A percentile compares a stretch with the other conserved stretches of the same genome.
These are phyloP conservation scores for Climacteris rufus DNA, from an alignment of 2,113 vertebrate species.

Conservation along the genomic window DNA sequence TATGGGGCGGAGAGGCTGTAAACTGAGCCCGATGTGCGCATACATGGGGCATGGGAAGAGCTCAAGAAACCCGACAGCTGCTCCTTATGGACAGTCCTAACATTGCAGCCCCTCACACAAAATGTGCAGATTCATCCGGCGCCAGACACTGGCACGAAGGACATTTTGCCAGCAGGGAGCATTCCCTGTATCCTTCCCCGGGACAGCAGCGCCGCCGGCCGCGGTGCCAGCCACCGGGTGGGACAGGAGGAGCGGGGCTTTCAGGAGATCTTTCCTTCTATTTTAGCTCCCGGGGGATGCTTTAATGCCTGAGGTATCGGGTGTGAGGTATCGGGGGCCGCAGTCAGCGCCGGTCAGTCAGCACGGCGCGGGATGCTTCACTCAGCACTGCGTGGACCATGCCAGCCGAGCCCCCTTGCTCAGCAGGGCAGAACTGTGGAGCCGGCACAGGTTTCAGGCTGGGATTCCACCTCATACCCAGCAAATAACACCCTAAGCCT, in stretches of 20 bases:
- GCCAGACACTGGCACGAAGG: not conserved
- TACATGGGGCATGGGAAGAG: not conserved
- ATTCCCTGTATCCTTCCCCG: not conserved
- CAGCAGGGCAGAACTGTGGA: not conserved
- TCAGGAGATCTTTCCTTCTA: not conserved
- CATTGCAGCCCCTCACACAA: not conserved
- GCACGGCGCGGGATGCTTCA: not conserved
- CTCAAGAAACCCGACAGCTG: not conserved
- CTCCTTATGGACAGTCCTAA: not conserved
- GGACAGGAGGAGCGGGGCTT: not conserved
- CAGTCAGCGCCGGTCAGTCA: not conserved
- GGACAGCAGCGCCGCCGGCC: not conserved
- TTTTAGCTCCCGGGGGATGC: not conserved
- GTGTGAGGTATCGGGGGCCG: not conserved
- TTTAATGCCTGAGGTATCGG: not conserved
- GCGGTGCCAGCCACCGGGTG: not conserved
- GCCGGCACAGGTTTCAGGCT: not conserved
- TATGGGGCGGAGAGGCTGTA: not conserved
- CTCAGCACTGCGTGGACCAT: not conserved
- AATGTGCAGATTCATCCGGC: constrained; percentile 26
- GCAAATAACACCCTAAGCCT: not conserved
- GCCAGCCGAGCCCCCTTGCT: not conserved
- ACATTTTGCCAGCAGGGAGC: not conserved
- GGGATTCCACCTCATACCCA: not conserved
- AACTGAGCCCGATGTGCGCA: not conserved